phyloP scores from a whole-genome alignment of 2,113 vertebrate genomes.

The Oryzias curvinotus region DNA sequence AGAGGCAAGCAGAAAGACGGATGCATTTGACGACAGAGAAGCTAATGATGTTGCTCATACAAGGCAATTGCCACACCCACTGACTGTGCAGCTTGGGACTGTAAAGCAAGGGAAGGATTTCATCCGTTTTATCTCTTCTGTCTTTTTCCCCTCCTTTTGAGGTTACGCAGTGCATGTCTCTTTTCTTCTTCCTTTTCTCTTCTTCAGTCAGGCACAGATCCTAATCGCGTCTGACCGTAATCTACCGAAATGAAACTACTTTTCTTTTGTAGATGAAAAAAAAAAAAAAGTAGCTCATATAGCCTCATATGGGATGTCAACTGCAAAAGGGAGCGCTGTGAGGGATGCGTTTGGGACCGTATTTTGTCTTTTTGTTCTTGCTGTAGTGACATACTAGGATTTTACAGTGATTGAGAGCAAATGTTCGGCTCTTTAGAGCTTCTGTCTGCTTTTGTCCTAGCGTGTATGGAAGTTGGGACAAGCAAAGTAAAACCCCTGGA shows the following conservation, averaged over 20 bases:
- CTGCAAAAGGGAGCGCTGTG: conserved; percentile 54
- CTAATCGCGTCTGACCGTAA: conserved; percentile 74
- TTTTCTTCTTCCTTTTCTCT: conserved; percentile 35
- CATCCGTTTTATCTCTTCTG: conserved; percentile 65
- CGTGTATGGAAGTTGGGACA: too few relatives aligned
- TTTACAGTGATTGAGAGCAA: too few relatives aligned
- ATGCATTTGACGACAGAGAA: conserved; percentile 49
- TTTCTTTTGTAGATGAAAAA: conserved; percentile 65
- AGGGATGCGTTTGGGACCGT: conserved; percentile 30
- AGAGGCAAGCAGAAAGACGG: conserved; percentile 45
- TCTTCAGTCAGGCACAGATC: conserved; percentile 72
- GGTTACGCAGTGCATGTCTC: conserved; percentile 67
- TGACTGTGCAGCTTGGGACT: conserved; percentile 38
- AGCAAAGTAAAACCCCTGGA: too few relatives aligned
- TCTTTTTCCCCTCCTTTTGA: conserved; percentile 43
- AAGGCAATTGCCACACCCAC: conserved; percentile 57
- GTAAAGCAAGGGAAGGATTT: conserved; percentile 67
- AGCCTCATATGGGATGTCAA: conserved; percentile 33
- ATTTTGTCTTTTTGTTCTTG: conserved; percentile 24
- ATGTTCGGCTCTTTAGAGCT: too few relatives aligned
- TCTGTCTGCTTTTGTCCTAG: too few relatives aligned
- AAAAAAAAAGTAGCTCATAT: conserved; percentile 59
- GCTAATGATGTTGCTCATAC: conserved; percentile 57
- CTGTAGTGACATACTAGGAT: conserved; percentile 11
- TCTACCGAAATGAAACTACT: conserved; percentile 69